phyloP scores from a whole-genome alignment of 2,888 invertebrate species.

The Lithophane leautieri region DNA sequence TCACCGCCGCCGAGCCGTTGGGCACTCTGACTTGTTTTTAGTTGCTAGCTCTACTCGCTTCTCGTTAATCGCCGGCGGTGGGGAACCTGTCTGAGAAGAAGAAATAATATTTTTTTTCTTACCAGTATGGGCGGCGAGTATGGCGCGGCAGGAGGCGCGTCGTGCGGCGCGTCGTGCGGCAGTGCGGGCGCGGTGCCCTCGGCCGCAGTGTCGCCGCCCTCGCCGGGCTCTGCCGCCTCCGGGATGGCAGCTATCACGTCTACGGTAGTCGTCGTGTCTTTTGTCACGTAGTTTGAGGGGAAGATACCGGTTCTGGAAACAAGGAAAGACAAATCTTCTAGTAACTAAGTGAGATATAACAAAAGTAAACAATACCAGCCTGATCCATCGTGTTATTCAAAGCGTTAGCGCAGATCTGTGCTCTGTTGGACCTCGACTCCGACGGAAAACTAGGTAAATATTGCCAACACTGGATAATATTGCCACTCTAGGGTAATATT shows the following conservation, averaged over 20 bases:
- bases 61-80: no score
- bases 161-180: conserved; percentile 67
- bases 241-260: conserved; percentile 79
- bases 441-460: conserved; percentile 94
- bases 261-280: conserved; percentile 83
- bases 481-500: no score
- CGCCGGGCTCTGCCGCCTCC: conserved; percentile 79
- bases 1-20: no score
- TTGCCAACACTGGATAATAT: no score
- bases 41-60: no score
- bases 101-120: not conserved
- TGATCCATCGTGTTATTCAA: conserved; percentile 97
- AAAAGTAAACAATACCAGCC: conserved; percentile 80
- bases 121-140: no score
- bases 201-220: conserved; percentile 34
- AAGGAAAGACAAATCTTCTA: not conserved
- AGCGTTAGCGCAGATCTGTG: conserved; percentile 98
- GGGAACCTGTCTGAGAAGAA: no score
- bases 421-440: conserved; percentile 97
- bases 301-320: conserved; percentile 95
- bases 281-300: conserved; percentile 98
- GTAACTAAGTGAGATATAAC: not conserved
- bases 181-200: not conserved
- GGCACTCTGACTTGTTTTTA: no score
- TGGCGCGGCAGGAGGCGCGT: not conserved